These are phyloP conservation scores for Lagenorhynchus albirostris DNA, from an alignment of 2,113 vertebrate species.

Conservation along the genomic window DNA sequence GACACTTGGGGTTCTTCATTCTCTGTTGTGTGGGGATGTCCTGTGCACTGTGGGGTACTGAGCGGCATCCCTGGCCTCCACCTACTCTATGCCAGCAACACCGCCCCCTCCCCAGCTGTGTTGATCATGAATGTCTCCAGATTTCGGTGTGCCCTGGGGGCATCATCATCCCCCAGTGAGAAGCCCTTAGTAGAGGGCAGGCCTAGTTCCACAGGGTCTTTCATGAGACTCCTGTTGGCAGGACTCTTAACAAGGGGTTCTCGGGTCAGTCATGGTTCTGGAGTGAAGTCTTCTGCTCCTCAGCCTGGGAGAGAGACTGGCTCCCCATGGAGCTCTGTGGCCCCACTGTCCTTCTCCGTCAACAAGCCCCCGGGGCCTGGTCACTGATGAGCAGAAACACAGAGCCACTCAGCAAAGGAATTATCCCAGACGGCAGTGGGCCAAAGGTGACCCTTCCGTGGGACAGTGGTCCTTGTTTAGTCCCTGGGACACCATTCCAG, in stretches of 20 bases:
- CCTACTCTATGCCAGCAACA: background rate
- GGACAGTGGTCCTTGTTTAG: background rate
- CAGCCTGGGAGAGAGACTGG: background rate
- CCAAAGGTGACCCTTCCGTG: background rate
- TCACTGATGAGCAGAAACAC: background rate
- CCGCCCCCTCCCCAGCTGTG: background rate
- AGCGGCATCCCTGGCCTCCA: background rate
- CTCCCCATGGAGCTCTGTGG: background rate
- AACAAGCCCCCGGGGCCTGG: background rate
- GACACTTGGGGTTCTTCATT: background rate
- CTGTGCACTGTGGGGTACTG: background rate
- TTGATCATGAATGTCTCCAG: background rate
- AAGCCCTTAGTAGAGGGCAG: background rate
- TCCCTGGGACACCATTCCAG: background rate
- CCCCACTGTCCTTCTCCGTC: background rate
- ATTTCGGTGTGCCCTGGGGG: background rate
- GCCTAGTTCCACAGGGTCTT: background rate
- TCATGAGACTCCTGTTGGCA: background rate
- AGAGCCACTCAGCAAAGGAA: background rate
- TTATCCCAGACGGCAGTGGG: background rate
- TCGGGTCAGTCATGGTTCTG: background rate
- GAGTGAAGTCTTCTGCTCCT: background rate
- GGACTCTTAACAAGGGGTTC: background rate
- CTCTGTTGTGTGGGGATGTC: background rate
- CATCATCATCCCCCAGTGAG: background rate